Base-by-base conservation (phyloP, 2,113 vertebrate species). In the Anarrhichthys ocellatus region DNA sequence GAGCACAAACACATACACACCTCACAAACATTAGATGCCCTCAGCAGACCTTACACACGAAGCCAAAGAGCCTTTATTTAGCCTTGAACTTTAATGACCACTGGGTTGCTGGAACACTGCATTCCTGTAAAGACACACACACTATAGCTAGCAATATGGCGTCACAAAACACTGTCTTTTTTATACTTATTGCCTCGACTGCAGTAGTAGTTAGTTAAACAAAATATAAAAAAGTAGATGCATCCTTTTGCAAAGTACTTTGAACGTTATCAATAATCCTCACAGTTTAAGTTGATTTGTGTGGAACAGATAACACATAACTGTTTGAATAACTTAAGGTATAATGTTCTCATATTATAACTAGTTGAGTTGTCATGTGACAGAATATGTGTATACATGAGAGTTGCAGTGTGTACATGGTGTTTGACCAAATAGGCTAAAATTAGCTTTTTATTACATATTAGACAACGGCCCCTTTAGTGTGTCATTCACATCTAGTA, bases 1-100 rank as follows among this genome's bases (percentile, higher is more conserved):
- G 3, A 62, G 20, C 59, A 50, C 29, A 72, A n/a, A 56, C 76
- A 64, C 71, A 46, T 44, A 36, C 73, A 40, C 34, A 29, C 11
- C 14, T 42, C 42, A 58, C 24, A 29, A 29, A 29, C 56, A 29
- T 58, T 27, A 58, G 56, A 14, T 58, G 13, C 56, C 34, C 38
- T 64, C 34, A 29, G 65, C 40, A 27, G 82, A 84, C 36, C 68
- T 59, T 56, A 64, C 75, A 73, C 67, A 76, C 20, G 32, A 79
- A 54, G 72, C 78, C 79, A 81, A 20, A 70, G 62, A 48, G 66
- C 64, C 92, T 94, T 92, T 93, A 92, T 92, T 93, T 95, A 93
- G 91, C 89, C 62, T 27, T 92, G 88, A 92, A 89, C 84, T 90
- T 91, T 86, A 91, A 82, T 78, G 85, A 83, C 81, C n/a, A 10